These are phyloP conservation scores for Protodeltote pygarga DNA, from an alignment of 2,888 invertebrate species.

Conservation along the genomic window DNA sequence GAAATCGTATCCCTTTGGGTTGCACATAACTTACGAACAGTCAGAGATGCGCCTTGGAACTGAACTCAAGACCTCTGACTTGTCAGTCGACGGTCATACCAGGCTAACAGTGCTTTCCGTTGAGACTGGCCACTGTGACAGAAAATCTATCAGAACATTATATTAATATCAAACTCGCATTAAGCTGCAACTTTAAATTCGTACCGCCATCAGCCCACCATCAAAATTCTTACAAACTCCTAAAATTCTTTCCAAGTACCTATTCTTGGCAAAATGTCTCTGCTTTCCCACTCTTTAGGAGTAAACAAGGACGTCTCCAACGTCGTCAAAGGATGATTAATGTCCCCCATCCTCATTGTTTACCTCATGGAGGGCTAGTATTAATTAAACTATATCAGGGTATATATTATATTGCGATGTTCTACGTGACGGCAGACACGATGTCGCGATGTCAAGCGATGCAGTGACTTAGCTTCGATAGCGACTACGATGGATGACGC, in stretches of 20 bases:
- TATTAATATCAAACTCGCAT: slow-evolving; percentile 5
- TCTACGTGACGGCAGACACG: too few relatives aligned
- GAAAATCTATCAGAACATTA: not conserved
- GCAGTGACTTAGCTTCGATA: too few relatives aligned
- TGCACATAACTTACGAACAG: too few relatives aligned
- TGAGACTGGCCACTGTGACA: too few relatives aligned
- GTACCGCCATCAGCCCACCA: not conserved
- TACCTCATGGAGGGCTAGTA: slow-evolving; percentile 39
- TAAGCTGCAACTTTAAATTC: not conserved
- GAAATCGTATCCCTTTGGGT: too few relatives aligned
- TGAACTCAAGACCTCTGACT: too few relatives aligned
- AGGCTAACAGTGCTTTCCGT: too few relatives aligned
- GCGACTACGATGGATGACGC: too few relatives aligned
- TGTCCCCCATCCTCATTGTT: slow-evolving; percentile 37
- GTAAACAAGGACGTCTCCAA: slow-evolving; percentile 46
- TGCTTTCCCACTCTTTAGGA: slow-evolving; percentile 26
- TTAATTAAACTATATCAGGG: slow-evolving; percentile 46
- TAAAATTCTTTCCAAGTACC: slow-evolving; percentile 6
- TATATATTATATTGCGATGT: too few relatives aligned
- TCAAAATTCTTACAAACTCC: slow-evolving; percentile 9
- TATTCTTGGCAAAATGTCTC: slow-evolving; percentile 19
- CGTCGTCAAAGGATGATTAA: slow-evolving; percentile 56
- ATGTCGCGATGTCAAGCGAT: too few relatives aligned
- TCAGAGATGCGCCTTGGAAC: too few relatives aligned
- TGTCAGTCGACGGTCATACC: too few relatives aligned